Conservation (phyloP, 2,797 vertebrate species). For the Sandelia bainsii region DNA sequence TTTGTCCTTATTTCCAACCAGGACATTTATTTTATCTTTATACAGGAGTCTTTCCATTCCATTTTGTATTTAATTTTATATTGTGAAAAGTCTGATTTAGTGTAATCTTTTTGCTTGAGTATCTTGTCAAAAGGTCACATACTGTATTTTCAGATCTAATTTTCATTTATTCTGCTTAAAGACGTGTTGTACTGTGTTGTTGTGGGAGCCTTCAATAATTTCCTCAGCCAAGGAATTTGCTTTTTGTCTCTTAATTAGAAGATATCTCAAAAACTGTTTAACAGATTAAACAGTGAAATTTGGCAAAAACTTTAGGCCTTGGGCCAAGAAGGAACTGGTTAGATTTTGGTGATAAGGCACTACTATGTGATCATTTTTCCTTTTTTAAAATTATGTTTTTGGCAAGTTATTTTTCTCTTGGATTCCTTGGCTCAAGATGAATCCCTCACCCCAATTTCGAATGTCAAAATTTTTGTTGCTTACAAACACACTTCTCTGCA, state of each 20-base stretch:
- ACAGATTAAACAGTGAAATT: slow-evolving; percentile 21
- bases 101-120: slow-evolving; percentile 11
- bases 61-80: no score
- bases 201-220: slow-evolving; percentile 35
- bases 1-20: slow-evolving; percentile 19
- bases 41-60: no score
- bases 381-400: neutral
- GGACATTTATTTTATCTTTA: slow-evolving; percentile 27
- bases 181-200: neutral
- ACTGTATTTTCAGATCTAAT: slow-evolving; percentile 14
- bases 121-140: slow-evolving; percentile 19
- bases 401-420: neutral
- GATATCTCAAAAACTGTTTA: slow-evolving; percentile 24
- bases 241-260: slow-evolving; percentile 41
- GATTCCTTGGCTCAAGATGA: neutral
- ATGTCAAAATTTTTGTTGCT: neutral
- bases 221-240: slow-evolving; percentile 14
- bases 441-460: neutral
- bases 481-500: no score
- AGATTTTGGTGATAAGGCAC: neutral
- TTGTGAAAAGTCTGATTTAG: slow-evolving; percentile 11
- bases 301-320: slow-evolving; percentile 12
- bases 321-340: slow-evolving; percentile 17
- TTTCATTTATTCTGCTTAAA: slow-evolving; percentile 27
- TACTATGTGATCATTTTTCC: neutral